Evolutionary conservation across 2,888 invertebrate genomes (phyloP).

Genomic region (Andrena camellia): DNA sequence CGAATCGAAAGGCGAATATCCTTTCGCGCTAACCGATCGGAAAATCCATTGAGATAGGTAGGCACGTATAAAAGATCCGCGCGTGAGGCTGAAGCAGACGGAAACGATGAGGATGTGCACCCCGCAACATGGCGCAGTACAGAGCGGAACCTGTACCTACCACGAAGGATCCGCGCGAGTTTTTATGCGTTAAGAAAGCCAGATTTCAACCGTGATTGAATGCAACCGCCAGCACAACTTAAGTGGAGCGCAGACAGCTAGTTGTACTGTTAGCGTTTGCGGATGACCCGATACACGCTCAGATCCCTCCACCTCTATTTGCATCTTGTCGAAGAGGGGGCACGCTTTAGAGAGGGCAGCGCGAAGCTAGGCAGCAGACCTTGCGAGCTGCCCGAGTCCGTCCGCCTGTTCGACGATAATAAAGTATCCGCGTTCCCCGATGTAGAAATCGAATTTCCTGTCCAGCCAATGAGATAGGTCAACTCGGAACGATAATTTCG

Average conservation of each 20-base stretch:
- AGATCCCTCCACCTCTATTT: conserved; percentile 64
- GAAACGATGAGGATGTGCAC: conserved; percentile 58
- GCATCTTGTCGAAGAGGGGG: conserved; percentile 76
- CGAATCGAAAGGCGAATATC: conserved; percentile 23
- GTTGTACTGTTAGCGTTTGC: conserved; percentile 13
- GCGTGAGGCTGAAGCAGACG: conserved; percentile 13
- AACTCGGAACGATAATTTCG: conserved; percentile 42
- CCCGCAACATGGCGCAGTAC: conserved; percentile 33
- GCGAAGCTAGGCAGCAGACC: conserved; percentile 60
- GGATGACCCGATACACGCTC: neutral
- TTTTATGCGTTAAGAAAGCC: conserved; percentile 59
- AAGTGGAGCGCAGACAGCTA: conserved; percentile 53
- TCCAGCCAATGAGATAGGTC: conserved; percentile 24
- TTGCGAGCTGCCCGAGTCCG: conserved; percentile 48
- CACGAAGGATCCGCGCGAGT: conserved; percentile 33
- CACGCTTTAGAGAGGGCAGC: conserved; percentile 69
- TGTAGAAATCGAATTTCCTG: conserved; percentile 55
- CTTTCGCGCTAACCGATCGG: conserved; percentile 38
- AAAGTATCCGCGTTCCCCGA: conserved; percentile 46
- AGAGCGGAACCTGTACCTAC: conserved; percentile 10
- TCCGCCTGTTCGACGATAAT: conserved; percentile 27
- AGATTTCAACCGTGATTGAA: conserved; percentile 69
- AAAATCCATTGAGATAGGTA: conserved; percentile 44
- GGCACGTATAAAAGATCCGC: conserved; percentile 21
- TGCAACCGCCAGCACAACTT: conserved; percentile 55